Evolutionary conservation across 2,113 vertebrate species (phyloP).

Genomic region (Scatophagus argus): DNA sequence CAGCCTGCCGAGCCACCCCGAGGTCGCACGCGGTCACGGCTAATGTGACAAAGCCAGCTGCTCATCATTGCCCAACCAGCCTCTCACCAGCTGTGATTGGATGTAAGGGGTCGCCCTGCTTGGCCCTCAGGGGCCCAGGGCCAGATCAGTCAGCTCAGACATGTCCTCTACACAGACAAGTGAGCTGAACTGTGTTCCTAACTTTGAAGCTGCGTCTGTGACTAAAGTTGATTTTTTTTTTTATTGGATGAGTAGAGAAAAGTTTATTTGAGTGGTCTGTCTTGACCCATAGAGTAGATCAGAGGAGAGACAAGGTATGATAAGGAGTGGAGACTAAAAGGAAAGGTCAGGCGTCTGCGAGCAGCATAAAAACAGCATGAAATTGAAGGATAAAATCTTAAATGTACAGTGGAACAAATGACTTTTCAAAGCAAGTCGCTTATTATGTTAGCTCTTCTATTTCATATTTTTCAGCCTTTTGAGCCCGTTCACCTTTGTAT

Average conservation of each 20-base stretch:
- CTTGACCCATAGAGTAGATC: slow-evolving; percentile 30
- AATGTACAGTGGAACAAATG: slow-evolving; percentile 19
- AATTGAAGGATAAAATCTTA: slow-evolving; percentile 28
- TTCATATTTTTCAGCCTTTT: background rate
- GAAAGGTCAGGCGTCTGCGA: slow-evolving; percentile 39
- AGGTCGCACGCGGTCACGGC: slow-evolving; percentile 61
- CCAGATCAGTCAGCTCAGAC: slow-evolving; percentile 25
- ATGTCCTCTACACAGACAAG: slow-evolving; percentile 52
- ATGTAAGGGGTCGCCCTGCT: slow-evolving; percentile 64
- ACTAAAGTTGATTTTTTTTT: slow-evolving; percentile 34
- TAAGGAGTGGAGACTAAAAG: slow-evolving; percentile 23
- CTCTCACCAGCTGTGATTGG: slow-evolving; percentile 71
- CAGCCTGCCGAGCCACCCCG: slow-evolving; percentile 49
- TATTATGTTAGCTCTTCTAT: background rate
- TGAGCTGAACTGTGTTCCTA: slow-evolving; percentile 37
- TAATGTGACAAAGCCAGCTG: slow-evolving; percentile 79
- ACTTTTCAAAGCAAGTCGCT: slow-evolving; percentile 13
- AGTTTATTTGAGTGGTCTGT: slow-evolving; percentile 13
- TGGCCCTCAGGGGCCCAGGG: slow-evolving; percentile 14
- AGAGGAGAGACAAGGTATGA: slow-evolving; percentile 18
- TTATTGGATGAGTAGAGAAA: slow-evolving; percentile 1
- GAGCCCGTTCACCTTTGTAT: background rate
- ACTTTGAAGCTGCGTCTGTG: slow-evolving; percentile 28
- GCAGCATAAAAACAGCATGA: slow-evolving; percentile 8
- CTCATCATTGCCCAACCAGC: slow-evolving; percentile 51